A percentile compares a stretch with the other conserved stretches of the same genome.
phyloP scores from a whole-genome alignment of 2,113 vertebrate genomes.

The Orycteropus afer region DNA sequence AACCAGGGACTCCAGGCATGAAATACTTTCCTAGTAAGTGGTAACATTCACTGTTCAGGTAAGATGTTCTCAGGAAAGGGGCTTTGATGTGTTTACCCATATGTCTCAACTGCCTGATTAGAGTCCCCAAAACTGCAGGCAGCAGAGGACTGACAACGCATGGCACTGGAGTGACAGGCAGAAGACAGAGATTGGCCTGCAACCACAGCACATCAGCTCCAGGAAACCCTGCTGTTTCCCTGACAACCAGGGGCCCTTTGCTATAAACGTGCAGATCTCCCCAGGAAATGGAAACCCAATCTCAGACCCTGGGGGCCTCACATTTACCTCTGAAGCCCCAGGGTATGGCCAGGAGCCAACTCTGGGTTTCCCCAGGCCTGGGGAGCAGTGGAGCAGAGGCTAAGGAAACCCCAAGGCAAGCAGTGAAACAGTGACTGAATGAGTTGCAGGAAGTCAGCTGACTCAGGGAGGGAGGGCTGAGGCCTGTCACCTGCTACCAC shows the following conservation, averaged over 20 bases:
- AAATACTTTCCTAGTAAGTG: background rate
- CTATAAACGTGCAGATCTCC: background rate
- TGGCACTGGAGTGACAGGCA: background rate
- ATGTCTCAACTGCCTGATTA: background rate
- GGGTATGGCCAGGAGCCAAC: background rate
- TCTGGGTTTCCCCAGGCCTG: fast-evolving
- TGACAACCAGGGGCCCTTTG: slow-evolving; percentile 58
- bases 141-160: background rate
- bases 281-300: slow-evolving; percentile 58
- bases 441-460: slow-evolving; percentile 64
- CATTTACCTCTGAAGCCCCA: too few relatives aligned
- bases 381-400: fast-evolving
- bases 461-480: background rate
- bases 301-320: background rate
- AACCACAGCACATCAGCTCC: background rate
- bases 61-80: background rate
- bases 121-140: background rate
- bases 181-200: background rate
- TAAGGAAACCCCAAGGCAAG: slow-evolving; percentile 44
- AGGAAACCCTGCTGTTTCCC: slow-evolving; percentile 55
- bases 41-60: background rate
- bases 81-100: background rate
- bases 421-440: slow-evolving; percentile 61
- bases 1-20: background rate
- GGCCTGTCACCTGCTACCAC: background rate